Evolutionary conservation across 2,113 vertebrate species (phyloP), one percentile per base, ranked within the genome.

Genomic region (Peromyscus californicus): DNA sequence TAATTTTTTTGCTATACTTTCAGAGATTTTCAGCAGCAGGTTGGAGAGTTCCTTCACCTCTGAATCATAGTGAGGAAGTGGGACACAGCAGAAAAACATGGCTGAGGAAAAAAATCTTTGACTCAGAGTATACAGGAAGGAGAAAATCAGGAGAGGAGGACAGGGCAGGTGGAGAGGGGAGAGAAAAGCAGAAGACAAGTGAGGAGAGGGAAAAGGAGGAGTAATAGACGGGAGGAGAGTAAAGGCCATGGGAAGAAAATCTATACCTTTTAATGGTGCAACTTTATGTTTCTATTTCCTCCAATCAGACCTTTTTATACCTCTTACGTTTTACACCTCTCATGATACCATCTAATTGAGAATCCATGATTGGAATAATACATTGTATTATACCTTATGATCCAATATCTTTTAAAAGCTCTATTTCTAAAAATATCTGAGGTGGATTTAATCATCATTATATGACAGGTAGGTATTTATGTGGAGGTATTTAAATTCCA

Each of bases 231-330:
- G 7, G 5, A 39, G 22, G 72, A 42, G 22, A 42, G 26, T 3
- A 33, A 15, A 54, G 67, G 31, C 10, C 26, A 51, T 17, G 4
- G 29, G 2, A 15, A 13, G 33, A 88, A 12, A 72, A 74, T n/a
- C 0, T 74, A 42, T 42, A 42, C 9, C 3, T 31, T 85, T 19
- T 9, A 74, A 59, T 17, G 22, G 3, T 29, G 5, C 12, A 31
- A 19, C 1, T 0, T 0, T 1, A 57, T 10, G 33, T 15, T 9
- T 21, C 0, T 4, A 36, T 13, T 74, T 39, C 4, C 2, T 54
- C 19, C 36, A 39, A 54, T 7, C 2, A 89, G 15, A 21, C 2
- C 13, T 57, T 19, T 54, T 5, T n/a, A n/a, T n/a, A n/a, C n/a
- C 2, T 19, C 29, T 6, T n/a, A 69, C 13, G 0, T 67, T 70